Conservation (phyloP, 2,113 vertebrate genomes). For the Mustelus asterias region DNA sequence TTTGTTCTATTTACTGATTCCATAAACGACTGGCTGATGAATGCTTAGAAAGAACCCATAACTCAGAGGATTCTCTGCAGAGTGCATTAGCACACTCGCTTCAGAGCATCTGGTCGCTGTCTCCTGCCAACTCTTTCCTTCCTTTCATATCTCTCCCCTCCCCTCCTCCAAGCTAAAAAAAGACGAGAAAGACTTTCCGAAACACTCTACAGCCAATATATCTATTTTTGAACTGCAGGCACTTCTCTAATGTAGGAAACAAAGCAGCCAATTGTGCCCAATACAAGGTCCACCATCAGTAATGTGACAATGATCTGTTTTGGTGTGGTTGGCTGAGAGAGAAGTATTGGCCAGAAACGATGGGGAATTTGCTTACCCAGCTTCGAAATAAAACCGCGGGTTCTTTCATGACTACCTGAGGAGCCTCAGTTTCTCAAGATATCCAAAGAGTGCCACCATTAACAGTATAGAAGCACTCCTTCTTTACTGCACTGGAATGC, state of each 20-base stretch:
- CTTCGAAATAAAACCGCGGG: background rate
- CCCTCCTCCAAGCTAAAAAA: background rate
- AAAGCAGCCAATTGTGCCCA: background rate
- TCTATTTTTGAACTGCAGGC: background rate
- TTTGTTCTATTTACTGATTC: background rate
- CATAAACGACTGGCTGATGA: background rate
- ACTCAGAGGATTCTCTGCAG: background rate
- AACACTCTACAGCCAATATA: background rate
- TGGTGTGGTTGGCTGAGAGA: background rate
- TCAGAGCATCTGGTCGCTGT: background rate
- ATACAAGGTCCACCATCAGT: background rate
- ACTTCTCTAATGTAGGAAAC: background rate
- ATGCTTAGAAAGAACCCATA: background rate
- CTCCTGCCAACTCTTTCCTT: background rate
- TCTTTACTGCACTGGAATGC: background rate
- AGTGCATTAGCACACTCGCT: no score
- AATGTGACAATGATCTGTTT: background rate
- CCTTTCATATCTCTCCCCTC: background rate
- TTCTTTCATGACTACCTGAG: background rate
- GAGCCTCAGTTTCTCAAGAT: background rate
- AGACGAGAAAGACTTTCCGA: background rate
- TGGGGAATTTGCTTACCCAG: background rate
- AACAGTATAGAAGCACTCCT: background rate
- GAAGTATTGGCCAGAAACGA: background rate
- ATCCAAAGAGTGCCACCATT: background rate